Evolutionary conservation across 1,140 invertebrate species (phyloP), one percentile per base, ranked within the genome.

Genomic region (Drosophila hydei): DNA sequence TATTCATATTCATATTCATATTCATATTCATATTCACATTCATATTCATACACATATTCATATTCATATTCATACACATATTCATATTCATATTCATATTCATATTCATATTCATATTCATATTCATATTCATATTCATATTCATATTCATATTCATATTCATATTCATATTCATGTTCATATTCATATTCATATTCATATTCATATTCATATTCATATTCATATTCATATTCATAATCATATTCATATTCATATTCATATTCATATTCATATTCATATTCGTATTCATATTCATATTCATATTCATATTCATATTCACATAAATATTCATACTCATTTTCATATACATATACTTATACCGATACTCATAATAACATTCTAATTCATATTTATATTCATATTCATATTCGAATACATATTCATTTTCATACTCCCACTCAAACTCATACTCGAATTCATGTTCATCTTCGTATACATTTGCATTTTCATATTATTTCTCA

Each of bases 231-330:
- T 8, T 47, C 43, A 23, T n/a, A 47, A 2, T 47, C 45, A 14
- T n/a, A 47, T 47, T 21, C 43, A 11, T 23, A 47, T 23, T 23
- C 19, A 47, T 47, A 47, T 23, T n/a, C 18, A 25, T 47, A 47
- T 47, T 23, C 8, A 43, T 11, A 19, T 43, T 43, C 40, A 16
- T 43, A 23, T 16, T 43, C 16, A 43, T 23, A 47, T 47, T 47
- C 1, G 23, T 47, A n/a, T 21, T 23, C 11, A 23, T 23, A 23
- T 21, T 47, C 4, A 47, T 45, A 23, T 11, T 23, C 9, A 45
- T 45, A 45, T 21, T 43, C 1, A 5, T 19, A 19, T 43, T 43
- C 40, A 19, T 14, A 43, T 18, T 42, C 40, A 42, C 18, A 18
- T 42, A 18, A 14, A 42, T 42, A 18, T 43, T 43, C 36, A 11